Percentiles rank a stretch among this genome's conserved stretches.
Evolutionary conservation across 2,113 vertebrate genomes (phyloP).

Genomic region (Cochlearius cochlearius): DNA sequence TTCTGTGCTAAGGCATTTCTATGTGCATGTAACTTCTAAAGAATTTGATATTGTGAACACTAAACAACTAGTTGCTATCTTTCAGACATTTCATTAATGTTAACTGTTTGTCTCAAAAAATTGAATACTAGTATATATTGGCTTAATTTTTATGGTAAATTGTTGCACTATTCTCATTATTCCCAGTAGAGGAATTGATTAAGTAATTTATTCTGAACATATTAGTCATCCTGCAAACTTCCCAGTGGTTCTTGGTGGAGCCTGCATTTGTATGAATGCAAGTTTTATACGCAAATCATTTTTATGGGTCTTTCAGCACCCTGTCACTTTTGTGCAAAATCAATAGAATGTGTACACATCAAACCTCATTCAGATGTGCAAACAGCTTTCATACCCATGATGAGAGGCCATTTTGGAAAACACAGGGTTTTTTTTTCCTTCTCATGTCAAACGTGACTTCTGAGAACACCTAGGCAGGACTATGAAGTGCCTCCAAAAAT

Average conservation of each 20-base stretch:
- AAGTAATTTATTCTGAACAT: slow-evolving; percentile 8
- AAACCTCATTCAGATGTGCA: not conserved
- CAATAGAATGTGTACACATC: slow-evolving; percentile 1
- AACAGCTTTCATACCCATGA: not conserved
- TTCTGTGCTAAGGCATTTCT: not conserved
- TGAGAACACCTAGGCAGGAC: not conserved
- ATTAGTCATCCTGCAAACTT: slow-evolving; percentile 2
- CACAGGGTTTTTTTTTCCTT: not conserved
- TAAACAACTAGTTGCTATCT: not conserved
- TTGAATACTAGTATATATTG: not conserved
- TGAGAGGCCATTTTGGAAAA: not conserved
- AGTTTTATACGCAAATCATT: slow-evolving; percentile 18
- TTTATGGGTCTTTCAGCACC: slow-evolving; percentile 32
- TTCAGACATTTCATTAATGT: not conserved
- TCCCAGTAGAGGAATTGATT: not conserved
- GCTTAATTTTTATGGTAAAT: not conserved
- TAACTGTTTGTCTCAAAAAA: not conserved
- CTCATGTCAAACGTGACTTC: not conserved
- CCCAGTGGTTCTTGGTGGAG: not conserved
- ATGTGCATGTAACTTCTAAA: not conserved
- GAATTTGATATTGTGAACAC: not conserved
- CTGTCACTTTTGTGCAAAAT: slow-evolving; percentile 6
- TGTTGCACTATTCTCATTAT: not conserved
- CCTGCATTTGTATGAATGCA: not conserved
- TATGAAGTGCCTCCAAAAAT: not conserved